Conservation (phyloP, 2,113 vertebrate genomes). For the Montifringilla adamsi region DNA sequence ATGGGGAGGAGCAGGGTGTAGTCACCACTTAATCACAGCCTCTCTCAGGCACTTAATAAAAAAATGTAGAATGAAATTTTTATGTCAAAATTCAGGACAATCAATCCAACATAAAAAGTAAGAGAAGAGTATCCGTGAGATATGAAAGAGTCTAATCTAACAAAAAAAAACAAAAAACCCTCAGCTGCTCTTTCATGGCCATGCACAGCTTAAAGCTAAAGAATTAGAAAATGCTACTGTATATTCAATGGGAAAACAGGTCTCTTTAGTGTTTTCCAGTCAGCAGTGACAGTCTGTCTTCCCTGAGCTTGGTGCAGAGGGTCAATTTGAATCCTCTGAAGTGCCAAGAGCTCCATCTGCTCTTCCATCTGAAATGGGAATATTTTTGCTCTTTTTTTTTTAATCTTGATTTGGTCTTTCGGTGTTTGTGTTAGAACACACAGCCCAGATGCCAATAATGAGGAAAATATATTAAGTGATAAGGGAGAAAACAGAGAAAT, state of each 20-base stretch:
- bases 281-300: conserved; percentile 75
- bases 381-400: conserved; percentile 77
- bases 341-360: conserved; percentile 82
- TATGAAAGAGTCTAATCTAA: neutral
- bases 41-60: neutral
- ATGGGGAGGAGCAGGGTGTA: neutral
- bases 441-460: conserved; percentile 70
- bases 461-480: conserved; percentile 66
- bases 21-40: neutral
- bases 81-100: neutral
- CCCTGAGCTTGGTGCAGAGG: conserved; percentile 72
- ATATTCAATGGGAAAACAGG: conserved; percentile 50
- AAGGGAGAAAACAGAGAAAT: conserved; percentile 56
- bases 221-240: conserved; percentile 53
- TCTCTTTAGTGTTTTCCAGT: conserved; percentile 58
- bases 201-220: conserved; percentile 26
- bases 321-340: conserved; percentile 77
- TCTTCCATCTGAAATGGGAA: conserved; percentile 81
- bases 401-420: conserved; percentile 75
- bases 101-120: neutral
- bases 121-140: neutral
- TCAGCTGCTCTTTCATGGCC: conserved; percentile 13
- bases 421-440: conserved; percentile 66
- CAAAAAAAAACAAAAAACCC: neutral
- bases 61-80: neutral